Evolutionary conservation across 2,797 vertebrate species (phyloP), one percentile per base, ranked within the genome.

Genomic region (Peromyscus nudipes): DNA sequence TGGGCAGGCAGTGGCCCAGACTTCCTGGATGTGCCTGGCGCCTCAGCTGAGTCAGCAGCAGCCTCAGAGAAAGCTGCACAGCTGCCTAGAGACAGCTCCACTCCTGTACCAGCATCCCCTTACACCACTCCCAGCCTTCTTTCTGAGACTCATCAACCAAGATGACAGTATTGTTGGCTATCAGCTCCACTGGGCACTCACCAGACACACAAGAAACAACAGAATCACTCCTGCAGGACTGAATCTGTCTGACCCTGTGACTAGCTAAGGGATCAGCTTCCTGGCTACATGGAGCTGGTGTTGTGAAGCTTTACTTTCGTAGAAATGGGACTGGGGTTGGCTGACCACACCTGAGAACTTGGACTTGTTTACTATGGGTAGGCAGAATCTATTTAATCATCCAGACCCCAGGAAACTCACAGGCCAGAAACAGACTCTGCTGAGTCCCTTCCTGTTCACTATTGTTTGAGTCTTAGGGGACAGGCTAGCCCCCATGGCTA

Each of bases 21-120:
- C 93, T 94, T 96, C 95, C 91, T 73, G 43, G 97, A 97, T 84
- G 83, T 29, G 92, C 95, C 97, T 96, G 96, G 97, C 85, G 96
- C 97, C 96, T 82, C 91, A 6, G 82, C 84, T 62, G 76, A 81
- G 86, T 92, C 40, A 62, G 86, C 83, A 85, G 92, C 67, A 55
- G 96, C 95, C 95, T 97, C 97, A 12, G 8, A 93, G 93, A 95
- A 96, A 85, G 79, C 89, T 34, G 89, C 92, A 88, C 87, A 80
- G 92, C 83, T 81, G 96, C 96, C 93, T 31, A 46, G 92, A 96
- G 95, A 96, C 95, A 81, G 91, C 90, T 62, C 62, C 14, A 14
- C 93, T 85, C 67, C 83, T 29, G 67, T 46, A 64, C 93, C 80
- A 46, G 60, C 46, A 65, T 57, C 62, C 69, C 25, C 80, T 73